Percentiles rank a stretch among this genome's conserved stretches.
These are phyloP conservation scores for Hycleus phaleratus DNA, from an alignment of 1,140 invertebrate species.

Conservation along the genomic window DNA sequence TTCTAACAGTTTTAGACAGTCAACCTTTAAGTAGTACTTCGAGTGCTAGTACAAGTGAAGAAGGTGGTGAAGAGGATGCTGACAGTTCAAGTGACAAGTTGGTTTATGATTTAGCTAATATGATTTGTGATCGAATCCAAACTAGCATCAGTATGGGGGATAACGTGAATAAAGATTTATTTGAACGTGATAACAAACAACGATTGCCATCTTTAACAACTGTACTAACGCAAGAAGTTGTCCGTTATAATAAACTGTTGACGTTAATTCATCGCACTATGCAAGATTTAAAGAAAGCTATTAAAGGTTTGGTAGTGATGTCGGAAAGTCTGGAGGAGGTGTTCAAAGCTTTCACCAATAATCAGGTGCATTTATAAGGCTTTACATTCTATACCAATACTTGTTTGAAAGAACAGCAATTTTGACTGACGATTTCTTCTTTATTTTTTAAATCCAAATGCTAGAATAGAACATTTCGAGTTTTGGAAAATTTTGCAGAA, in stretches of 20 bases:
- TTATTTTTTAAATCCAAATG: too few relatives aligned
- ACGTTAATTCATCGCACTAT: slow-evolving; percentile 62
- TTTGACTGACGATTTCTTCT: too few relatives aligned
- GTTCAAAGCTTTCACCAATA: slow-evolving; percentile 67
- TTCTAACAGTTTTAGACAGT: slow-evolving; percentile 65
- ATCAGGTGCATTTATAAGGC: slow-evolving; percentile 47
- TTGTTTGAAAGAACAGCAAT: too few relatives aligned
- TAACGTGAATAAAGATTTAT: slow-evolving; percentile 45
- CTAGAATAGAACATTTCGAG: too few relatives aligned
- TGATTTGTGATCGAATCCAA: slow-evolving; percentile 50
- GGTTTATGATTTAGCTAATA: slow-evolving; percentile 62
- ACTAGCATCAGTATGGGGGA: slow-evolving; percentile 48
- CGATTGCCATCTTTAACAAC: slow-evolving; percentile 73
- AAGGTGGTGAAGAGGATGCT: slow-evolving; percentile 57
- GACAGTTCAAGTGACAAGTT: slow-evolving; percentile 54
- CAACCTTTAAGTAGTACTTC: slow-evolving; percentile 53
- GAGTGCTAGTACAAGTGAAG: slow-evolving; percentile 42
- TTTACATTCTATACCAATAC: too few relatives aligned
- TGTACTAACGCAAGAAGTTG: slow-evolving; percentile 77
- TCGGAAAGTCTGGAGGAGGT: slow-evolving; percentile 76
- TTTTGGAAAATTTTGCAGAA: too few relatives aligned
- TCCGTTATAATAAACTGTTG: slow-evolving; percentile 75
- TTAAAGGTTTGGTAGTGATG: slow-evolving; percentile 82
- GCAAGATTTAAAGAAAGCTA: slow-evolving; percentile 70
- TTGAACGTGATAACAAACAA: slow-evolving; percentile 54